phyloP scores from a whole-genome alignment of 1,140 invertebrate genomes.

The Conus ventricosus region DNA sequence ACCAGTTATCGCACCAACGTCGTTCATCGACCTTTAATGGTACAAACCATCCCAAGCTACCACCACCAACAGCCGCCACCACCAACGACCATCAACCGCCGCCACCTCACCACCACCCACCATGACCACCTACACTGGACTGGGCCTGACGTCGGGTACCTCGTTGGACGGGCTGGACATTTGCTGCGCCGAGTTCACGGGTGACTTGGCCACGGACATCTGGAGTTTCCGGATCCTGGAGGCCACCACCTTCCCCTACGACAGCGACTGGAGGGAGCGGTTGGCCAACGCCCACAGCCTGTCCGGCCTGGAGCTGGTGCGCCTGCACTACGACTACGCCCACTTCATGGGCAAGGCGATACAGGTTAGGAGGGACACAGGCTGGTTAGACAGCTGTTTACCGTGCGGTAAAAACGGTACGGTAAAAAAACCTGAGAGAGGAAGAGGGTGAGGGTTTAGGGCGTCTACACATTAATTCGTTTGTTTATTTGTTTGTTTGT shows the following conservation, averaged over 20 bases:
- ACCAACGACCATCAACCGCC: too few relatives aligned
- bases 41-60: not conserved
- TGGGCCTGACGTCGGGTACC: conserved; percentile 70
- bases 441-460: too few relatives aligned
- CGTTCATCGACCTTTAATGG: too few relatives aligned
- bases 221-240: conserved; percentile 67
- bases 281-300: conserved; percentile 52
- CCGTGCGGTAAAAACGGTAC: too few relatives aligned
- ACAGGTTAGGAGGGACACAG: not conserved
- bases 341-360: conserved; percentile 57
- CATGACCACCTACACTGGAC: conserved; percentile 65
- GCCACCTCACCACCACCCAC: not conserved
- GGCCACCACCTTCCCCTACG: conserved; percentile 59
- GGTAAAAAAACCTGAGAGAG: too few relatives aligned
- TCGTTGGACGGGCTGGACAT: conserved; percentile 71
- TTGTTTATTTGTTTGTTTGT: too few relatives aligned
- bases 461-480: too few relatives aligned
- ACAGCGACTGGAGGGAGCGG: conserved; percentile 50
- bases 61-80: not conserved
- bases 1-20: too few relatives aligned
- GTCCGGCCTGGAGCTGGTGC: conserved; percentile 59
- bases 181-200: conserved; percentile 67
- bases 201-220: conserved; percentile 59
- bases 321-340: conserved; percentile 61
- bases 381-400: not conserved